Base-by-base conservation (phyloP, 1,140 invertebrate species). In the Campodea augens region DNA sequence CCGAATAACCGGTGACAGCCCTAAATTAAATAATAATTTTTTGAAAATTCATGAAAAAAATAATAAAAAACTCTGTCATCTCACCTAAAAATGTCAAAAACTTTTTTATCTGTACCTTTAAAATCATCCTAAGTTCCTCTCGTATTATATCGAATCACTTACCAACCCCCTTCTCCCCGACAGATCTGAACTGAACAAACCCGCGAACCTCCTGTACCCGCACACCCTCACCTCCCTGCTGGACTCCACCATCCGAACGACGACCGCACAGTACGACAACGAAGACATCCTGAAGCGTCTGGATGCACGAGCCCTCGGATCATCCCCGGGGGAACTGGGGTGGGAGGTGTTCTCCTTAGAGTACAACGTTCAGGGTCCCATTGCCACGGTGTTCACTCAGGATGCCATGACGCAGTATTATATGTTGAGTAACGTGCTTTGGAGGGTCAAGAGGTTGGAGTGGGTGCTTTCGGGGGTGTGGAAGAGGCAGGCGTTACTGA, bases 301-400 rank as follows among this genome's bases (percentile, higher is more conserved):
- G 10, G 87, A 91, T 66, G 81, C 92, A 12, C 75, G 81, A 55
- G 69, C 91, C 15, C 73, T 92, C 49, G 73, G 78, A 24, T 68
- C 73, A 5, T 78, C 73, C 21, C 69, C 74, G n/a, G 84, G 82
- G 23, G 90, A 96, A 60, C 75, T 70, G 45, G 91, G 91, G 2
- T 97, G 91, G 90, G 90, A 97, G 66, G 83, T 95, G 37, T 93
- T 96, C 62, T 82, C 81, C 55, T 66, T 98, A 40, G 79, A 89
- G 59, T 98, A 98, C 63, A 81, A 86, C 46, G 81, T 91, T 3
- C 78, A 86, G 60, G 90, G 90, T 5, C 92, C 91, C 13, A 80
- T 97, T 48, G 83, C 84, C 57, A 93, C 88, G 10, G 77, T 81
- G 55, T 78, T 97, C 55, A 83, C 88, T 46, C 77, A 79, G 10